Conservation (phyloP, 2,888 invertebrate species). For the Barypeithes pellucidus region DNA sequence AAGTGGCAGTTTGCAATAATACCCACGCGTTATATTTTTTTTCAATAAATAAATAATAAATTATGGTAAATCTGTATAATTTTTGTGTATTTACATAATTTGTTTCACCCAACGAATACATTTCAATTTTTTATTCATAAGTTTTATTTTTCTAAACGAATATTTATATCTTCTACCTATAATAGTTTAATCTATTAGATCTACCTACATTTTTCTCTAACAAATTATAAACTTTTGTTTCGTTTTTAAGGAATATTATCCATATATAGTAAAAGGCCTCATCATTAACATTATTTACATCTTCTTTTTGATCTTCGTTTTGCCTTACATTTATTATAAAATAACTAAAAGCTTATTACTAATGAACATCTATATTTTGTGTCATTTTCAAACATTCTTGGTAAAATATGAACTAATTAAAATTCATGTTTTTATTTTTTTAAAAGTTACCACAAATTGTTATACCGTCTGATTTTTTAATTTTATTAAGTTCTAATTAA, state of each 20-base stretch:
- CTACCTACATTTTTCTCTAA: slow-evolving; percentile 2
- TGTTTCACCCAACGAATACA: slow-evolving; percentile 1
- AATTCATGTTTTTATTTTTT: too few species aligned
- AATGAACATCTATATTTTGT: neutral
- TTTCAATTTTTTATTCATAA: neutral
- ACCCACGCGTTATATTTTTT: too few species aligned
- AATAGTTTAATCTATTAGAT: neutral
- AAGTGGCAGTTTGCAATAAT: too few species aligned
- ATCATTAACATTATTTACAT: slow-evolving; percentile 23
- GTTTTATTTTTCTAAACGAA: slow-evolving; percentile 1
- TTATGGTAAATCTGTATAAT: slow-evolving; percentile 15
- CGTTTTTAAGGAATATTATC: slow-evolving; percentile 1
- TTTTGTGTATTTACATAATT: slow-evolving; percentile 17
- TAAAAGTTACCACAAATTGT: too few species aligned
- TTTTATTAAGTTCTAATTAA: too few species aligned
- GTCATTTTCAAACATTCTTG: too few species aligned
- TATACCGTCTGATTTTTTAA: too few species aligned
- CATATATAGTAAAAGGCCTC: slow-evolving; percentile 24
- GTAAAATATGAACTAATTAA: too few species aligned
- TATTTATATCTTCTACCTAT: neutral
- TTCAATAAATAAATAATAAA: too few species aligned
- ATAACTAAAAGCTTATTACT: neutral
- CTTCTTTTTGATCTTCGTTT: slow-evolving; percentile 22
- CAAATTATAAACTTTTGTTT: slow-evolving; percentile 13
- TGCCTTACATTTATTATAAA: slow-evolving; percentile 6